These are phyloP conservation scores for Actinostola sp. DNA, from an alignment of 92 coral and sea anemone species.

Conservation along the genomic window DNA sequence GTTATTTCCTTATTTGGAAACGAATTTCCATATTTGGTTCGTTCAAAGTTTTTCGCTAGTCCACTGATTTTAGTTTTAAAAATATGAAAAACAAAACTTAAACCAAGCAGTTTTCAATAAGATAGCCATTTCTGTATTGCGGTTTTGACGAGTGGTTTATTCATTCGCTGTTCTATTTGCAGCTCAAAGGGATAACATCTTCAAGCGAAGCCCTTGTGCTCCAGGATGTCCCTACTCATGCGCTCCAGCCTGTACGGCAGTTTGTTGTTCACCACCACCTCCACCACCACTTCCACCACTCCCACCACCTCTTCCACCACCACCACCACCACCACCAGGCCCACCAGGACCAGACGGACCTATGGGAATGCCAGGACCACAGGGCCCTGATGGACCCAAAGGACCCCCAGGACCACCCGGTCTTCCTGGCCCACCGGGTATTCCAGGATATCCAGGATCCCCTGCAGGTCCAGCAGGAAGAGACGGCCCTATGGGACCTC, in stretches of 20 bases:
- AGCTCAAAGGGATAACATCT: constrained; percentile 7
- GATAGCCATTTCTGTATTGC: background rate
- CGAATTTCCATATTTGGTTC: too few relatives aligned
- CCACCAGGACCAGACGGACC: constrained; percentile 98
- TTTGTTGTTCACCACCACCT: constrained; percentile 64
- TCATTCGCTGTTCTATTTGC: background rate
- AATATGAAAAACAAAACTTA: too few relatives aligned
- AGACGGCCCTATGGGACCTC: constrained; percentile 96
- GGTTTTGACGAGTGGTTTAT: background rate
- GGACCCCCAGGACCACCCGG: constrained; percentile 99
- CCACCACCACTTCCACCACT: constrained; percentile 56
- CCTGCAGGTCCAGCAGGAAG: constrained; percentile 99
- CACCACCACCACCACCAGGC: constrained; percentile 92
- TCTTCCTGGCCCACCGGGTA: constrained; percentile 93
- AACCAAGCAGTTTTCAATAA: too few relatives aligned
- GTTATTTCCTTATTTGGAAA: too few relatives aligned
- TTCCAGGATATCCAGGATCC: constrained; percentile 92
- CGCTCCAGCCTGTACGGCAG: constrained; percentile 67
- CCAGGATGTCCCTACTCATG: constrained; percentile 51
- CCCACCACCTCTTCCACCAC: constrained; percentile 88
- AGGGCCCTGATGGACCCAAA: constrained; percentile 97
- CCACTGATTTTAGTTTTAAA: too few relatives aligned
- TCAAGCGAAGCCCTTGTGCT: constrained; percentile 59
- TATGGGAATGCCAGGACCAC: constrained; percentile 91
- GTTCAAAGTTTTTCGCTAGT: too few relatives aligned